Conservation (phyloP, 1,140 invertebrate species). For the Drosophila leontia region DNA sequence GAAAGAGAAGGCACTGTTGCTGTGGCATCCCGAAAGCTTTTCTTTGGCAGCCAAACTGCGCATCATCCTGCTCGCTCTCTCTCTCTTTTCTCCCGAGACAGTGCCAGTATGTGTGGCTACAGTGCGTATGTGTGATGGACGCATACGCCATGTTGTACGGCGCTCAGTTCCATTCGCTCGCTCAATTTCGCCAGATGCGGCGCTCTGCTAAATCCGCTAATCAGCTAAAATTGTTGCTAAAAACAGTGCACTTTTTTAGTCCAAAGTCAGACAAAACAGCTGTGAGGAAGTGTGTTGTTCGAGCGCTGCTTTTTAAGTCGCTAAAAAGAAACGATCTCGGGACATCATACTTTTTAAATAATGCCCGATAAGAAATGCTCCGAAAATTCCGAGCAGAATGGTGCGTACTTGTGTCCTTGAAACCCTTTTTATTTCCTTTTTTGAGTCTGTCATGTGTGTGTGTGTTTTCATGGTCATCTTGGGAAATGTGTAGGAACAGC, state of each 20-base stretch:
- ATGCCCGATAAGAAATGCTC: constrained; percentile 75
- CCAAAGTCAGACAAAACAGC: constrained; percentile 26
- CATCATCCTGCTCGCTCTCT: constrained; percentile 28
- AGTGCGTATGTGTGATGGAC: constrained; percentile 48
- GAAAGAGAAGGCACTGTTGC: constrained; percentile 15
- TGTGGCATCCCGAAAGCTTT: constrained; percentile 37
- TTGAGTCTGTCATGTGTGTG: constrained; percentile 15
- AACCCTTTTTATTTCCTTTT: neutral
- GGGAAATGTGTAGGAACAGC: constrained; percentile 53
- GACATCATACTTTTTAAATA: constrained; percentile 8
- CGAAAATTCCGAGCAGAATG: constrained; percentile 50
- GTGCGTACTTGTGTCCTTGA: constrained; percentile 57
- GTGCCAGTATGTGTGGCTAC: constrained; percentile 22
- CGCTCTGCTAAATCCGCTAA: constrained; percentile 35
- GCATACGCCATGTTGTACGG: constrained; percentile 68
- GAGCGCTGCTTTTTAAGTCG: constrained; percentile 48
- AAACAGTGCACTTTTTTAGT: constrained; percentile 37
- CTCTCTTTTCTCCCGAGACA: neutral
- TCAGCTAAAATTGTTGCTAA: constrained; percentile 35
- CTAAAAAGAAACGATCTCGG: constrained; percentile 17
- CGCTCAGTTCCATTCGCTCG: constrained; percentile 71
- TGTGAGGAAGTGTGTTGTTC: constrained; percentile 30
- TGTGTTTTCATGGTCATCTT: constrained; percentile 43
- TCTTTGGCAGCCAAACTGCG: constrained; percentile 24
- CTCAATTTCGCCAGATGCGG: constrained; percentile 53